Evolutionary conservation across 2,797 vertebrate species (phyloP), one percentile per base, ranked within the genome.

Genomic region (Sebastiscus tertius): DNA sequence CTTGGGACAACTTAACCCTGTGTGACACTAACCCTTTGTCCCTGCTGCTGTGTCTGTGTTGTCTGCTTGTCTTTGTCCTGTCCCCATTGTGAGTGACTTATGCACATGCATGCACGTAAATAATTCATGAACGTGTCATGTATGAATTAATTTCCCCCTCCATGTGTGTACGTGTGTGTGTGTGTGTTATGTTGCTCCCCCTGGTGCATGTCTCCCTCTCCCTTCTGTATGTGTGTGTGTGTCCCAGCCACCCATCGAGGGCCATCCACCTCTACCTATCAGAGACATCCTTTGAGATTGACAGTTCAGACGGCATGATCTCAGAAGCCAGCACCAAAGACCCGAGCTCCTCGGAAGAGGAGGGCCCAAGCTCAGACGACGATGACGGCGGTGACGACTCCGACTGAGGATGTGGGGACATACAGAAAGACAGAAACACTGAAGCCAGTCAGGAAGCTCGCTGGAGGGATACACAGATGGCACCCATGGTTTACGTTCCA

Each of bases 231-330:
- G 52, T 88, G 73, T 62, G 52, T 78, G 33, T 84, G 55, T 85
- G 73, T 92, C 72, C 72, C 79, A 95, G 94, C 88, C 90, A 94
- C 81, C 90, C 91, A 14, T 62, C 84, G 12, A 88, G 16, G 66
- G 80, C 89, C 46, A 0, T 89, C 68, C 94, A 95, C 72, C 93
- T 95, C 80, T 93, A 93, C 83, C 0, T 91, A 27, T 86, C 89
- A 77, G 71, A 93, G 83, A 82, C 90, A 0, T 86, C 91, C 73
- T 12, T 93, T 61, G 92, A 94, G 89, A 88, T 94, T 77, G 93
- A 94, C 88, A 94, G 91, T 85, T 94, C 93, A 56, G 93, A 93
- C 3, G 90, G 92, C 29, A 93, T 92, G 88, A 91, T 94, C 63
- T 95, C 94, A 71, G 89, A 93, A 1, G n/a, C 89, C 80, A 95